phyloP scores from a whole-genome alignment of 2,888 invertebrate genomes.

The Teinopalpus imperialis region DNA sequence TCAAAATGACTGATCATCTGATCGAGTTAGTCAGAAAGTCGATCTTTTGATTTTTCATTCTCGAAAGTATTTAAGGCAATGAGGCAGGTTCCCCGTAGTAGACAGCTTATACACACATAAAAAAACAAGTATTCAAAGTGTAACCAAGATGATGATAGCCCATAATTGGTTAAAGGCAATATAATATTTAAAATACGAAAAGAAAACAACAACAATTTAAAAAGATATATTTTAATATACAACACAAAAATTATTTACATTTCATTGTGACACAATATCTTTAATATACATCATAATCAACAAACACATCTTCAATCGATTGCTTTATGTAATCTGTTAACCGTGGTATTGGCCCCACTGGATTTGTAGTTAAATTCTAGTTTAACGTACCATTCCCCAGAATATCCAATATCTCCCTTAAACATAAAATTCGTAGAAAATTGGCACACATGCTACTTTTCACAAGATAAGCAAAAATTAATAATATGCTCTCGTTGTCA shows the following conservation, averaged over 20 bases:
- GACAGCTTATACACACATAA: too few species aligned
- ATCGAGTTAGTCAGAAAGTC: too few species aligned
- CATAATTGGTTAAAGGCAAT: too few species aligned
- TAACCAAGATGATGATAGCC: too few species aligned
- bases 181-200: neutral
- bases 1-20: too few species aligned
- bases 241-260: conserved; percentile 73
- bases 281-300: conserved; percentile 17
- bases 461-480: conserved; percentile 7
- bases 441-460: conserved; percentile 48
- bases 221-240: conserved; percentile 60
- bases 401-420: conserved; percentile 24
- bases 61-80: too few species aligned
- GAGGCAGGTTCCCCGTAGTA: too few species aligned
- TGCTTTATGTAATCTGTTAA: conserved; percentile 24
- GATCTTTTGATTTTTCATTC: too few species aligned
- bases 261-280: conserved; percentile 23
- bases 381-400: conserved; percentile 26
- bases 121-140: too few species aligned
- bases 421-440: conserved; percentile 34
- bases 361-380: conserved; percentile 34
- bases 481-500: conserved; percentile 9
- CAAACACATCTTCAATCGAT: conserved; percentile 2
- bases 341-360: conserved; percentile 45
- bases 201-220: conserved; percentile 22